Evolutionary conservation across 2,113 vertebrate genomes (phyloP).

Genomic region (Vidua chalybeata): DNA sequence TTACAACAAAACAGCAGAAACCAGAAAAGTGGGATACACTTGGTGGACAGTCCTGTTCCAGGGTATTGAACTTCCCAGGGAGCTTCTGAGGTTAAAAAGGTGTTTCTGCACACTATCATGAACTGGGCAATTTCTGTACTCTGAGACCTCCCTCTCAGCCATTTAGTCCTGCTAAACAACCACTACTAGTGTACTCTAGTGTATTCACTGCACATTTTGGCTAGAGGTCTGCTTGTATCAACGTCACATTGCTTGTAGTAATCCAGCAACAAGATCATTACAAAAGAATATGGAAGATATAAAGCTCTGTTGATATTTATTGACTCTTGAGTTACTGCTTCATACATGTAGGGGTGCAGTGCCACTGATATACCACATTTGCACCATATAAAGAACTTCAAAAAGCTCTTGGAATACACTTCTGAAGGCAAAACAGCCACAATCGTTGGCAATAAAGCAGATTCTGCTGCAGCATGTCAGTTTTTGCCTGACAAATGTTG

Average conservation of each 20-base stretch:
- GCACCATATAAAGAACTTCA: not conserved
- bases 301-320: not conserved
- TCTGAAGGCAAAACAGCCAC: not conserved
- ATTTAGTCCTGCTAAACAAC: not conserved
- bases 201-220: not conserved
- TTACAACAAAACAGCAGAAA: not conserved
- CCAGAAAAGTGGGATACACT: not conserved
- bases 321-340: not conserved
- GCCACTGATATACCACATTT: not conserved
- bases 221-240: not conserved
- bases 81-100: not conserved
- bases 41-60: not conserved
- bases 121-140: not conserved
- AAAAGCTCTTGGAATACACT: not conserved
- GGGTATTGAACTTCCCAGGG: not conserved
- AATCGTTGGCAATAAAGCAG: not conserved
- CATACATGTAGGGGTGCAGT: not conserved
- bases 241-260: not conserved
- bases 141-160: not conserved
- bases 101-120: not conserved
- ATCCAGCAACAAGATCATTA: not conserved
- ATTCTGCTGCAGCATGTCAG: not conserved
- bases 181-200: not conserved
- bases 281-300: not conserved
- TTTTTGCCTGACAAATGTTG: slow-evolving; percentile 2